phyloP scores from a whole-genome alignment of 64 coral and sea anemone species.

The Pocillopora verrucosa region DNA sequence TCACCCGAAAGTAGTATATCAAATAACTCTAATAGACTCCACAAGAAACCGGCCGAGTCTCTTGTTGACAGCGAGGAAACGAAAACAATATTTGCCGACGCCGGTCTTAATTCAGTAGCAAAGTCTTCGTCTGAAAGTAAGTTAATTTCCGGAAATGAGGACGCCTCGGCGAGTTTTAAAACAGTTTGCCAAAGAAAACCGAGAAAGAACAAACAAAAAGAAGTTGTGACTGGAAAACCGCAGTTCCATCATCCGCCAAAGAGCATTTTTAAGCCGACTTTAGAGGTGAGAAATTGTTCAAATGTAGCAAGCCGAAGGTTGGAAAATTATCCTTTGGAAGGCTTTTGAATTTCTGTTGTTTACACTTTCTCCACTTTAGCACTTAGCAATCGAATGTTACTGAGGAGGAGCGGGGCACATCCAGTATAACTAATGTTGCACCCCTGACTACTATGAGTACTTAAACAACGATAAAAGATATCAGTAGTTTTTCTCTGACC shows the following conservation, averaged over 20 bases:
- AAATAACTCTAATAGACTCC: not conserved
- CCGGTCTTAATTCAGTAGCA: not conserved
- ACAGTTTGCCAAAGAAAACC: conserved; percentile 10
- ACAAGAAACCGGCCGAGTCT: too few relatives aligned
- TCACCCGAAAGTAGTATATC: not conserved
- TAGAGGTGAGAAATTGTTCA: conserved; percentile 27
- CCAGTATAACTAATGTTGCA: too few relatives aligned
- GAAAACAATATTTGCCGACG: too few relatives aligned
- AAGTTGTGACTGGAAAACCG: conserved; percentile 29
- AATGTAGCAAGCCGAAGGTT: not conserved
- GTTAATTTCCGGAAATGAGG: not conserved
- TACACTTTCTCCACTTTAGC: too few relatives aligned
- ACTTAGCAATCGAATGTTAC: too few relatives aligned
- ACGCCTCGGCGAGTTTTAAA: not conserved
- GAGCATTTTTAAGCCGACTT: conserved; percentile 61
- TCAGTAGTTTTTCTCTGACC: too few relatives aligned
- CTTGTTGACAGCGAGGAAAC: not conserved
- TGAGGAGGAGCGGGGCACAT: too few relatives aligned
- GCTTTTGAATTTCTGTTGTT: too few relatives aligned
- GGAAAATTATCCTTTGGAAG: not conserved
- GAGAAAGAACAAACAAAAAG: conserved; percentile 11
- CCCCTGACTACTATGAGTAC: too few relatives aligned
- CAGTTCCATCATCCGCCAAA: conserved; percentile 68
- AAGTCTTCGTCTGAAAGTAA: not conserved
- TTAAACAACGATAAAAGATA: too few relatives aligned